phyloP scores from a whole-genome alignment of 1,140 invertebrate genomes.

The Aphelinus certus region DNA sequence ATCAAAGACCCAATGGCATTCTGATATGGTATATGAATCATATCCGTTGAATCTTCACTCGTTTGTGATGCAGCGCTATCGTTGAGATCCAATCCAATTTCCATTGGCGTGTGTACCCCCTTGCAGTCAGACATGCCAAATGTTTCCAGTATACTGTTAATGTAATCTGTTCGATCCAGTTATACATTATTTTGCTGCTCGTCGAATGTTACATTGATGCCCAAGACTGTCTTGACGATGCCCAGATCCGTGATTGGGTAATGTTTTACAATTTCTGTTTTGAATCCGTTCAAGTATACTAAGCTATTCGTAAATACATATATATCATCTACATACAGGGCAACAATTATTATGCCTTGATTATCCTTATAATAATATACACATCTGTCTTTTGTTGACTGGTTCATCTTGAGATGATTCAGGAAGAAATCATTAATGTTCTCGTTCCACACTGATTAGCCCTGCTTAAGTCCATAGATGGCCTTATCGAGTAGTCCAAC shows the following conservation, averaged over 20 bases:
- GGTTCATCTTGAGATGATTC: background rate
- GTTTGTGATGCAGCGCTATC: too few species aligned
- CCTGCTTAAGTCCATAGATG: conserved; percentile 8
- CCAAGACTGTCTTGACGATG: background rate
- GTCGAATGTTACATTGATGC: background rate
- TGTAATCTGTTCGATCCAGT: background rate
- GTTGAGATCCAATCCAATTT: too few species aligned
- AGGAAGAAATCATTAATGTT: too few species aligned
- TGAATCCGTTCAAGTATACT: background rate
- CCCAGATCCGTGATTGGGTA: background rate
- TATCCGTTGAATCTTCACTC: too few species aligned
- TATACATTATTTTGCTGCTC: background rate
- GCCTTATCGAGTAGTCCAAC: background rate
- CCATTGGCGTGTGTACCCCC: too few species aligned
- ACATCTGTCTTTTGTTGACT: background rate
- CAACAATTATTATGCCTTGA: background rate
- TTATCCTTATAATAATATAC: background rate
- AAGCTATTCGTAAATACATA: background rate
- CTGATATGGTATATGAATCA: conserved; percentile 38
- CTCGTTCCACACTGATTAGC: background rate
- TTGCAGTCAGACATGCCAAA: too few species aligned
- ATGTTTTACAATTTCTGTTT: background rate
- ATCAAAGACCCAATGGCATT: conserved; percentile 52
- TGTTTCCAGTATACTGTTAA: too few species aligned
- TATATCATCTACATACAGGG: background rate